A percentile compares a stretch with the other conserved stretches of the same genome.
Evolutionary conservation across 2,797 vertebrate species (phyloP).

Genomic region (Choloepus didactylus): DNA sequence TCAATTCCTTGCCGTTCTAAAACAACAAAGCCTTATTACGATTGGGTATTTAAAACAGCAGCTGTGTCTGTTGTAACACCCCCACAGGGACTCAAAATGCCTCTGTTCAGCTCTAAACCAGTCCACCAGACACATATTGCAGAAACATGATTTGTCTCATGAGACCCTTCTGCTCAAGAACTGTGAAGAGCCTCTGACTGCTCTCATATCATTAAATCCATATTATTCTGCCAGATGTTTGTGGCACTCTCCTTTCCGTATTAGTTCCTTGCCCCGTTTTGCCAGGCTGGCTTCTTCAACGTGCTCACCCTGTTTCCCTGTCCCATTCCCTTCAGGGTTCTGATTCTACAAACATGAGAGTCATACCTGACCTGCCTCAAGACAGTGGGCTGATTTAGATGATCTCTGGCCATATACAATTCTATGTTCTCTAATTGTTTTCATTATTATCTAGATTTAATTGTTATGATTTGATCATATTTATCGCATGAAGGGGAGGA

Average conservation of each 20-base stretch:
- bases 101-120: background rate
- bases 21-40: background rate
- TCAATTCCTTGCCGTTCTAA: constrained; percentile 18
- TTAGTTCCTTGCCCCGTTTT: background rate
- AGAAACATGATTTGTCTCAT: background rate
- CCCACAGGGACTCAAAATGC: background rate
- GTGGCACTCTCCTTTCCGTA: background rate
- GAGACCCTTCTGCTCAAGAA: background rate
- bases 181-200: background rate
- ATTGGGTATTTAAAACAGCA: constrained; percentile 32
- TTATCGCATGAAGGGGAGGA: background rate
- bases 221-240: constrained; percentile 9
- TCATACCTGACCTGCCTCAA: background rate
- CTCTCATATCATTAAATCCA: background rate
- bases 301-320: background rate
- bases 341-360: background rate
- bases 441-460: background rate
- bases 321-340: background rate
- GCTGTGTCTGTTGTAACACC: background rate
- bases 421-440: background rate
- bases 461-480: background rate
- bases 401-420: background rate
- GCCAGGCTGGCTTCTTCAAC: background rate
- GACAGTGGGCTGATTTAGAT: background rate
- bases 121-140: background rate